Percentiles rank a stretch among this genome's conserved stretches.
Conservation (phyloP, 2,888 invertebrate species). For the Ormyrus pomaceus region DNA sequence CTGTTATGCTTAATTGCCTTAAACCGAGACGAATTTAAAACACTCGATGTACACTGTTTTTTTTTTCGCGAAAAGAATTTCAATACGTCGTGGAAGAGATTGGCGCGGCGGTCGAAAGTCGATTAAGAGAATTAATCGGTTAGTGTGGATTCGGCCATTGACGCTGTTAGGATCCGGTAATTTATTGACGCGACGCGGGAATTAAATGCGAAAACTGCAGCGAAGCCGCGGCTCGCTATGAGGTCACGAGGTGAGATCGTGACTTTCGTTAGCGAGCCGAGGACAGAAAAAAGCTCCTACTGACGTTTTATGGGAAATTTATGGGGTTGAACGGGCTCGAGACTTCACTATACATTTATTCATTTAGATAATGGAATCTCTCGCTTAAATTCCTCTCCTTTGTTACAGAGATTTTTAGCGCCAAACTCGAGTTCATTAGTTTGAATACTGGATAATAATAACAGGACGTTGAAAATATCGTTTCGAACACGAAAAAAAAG, state of each 20-base stretch:
- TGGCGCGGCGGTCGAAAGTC: neutral
- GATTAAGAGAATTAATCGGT: slow-evolving; percentile 22
- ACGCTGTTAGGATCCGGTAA: slow-evolving; percentile 25
- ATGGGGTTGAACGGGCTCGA: neutral
- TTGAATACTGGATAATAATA: neutral
- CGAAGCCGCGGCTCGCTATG: neutral
- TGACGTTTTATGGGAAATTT: slow-evolving; percentile 39
- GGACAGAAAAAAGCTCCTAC: slow-evolving; percentile 16
- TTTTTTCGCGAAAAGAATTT: no score
- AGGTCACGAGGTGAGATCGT: slow-evolving; percentile 48
- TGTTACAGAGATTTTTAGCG: no score
- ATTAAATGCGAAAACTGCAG: slow-evolving; percentile 40
- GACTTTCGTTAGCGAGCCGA: slow-evolving; percentile 44
- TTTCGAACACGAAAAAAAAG: no score
- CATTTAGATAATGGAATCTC: slow-evolving; percentile 6
- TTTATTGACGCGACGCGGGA: slow-evolving; percentile 29
- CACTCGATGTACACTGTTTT: no score
- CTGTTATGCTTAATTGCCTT: neutral
- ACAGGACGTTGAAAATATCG: neutral
- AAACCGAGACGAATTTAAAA: no score
- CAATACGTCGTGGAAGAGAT: no score
- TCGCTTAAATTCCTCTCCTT: no score
- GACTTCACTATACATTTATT: slow-evolving; percentile 13
- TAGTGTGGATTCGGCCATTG: slow-evolving; percentile 11
- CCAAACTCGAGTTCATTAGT: no score